A percentile compares a stretch with the other conserved stretches of the same genome.
phyloP scores from a whole-genome alignment of 2,888 invertebrate genomes.

The Euproctis similis region DNA sequence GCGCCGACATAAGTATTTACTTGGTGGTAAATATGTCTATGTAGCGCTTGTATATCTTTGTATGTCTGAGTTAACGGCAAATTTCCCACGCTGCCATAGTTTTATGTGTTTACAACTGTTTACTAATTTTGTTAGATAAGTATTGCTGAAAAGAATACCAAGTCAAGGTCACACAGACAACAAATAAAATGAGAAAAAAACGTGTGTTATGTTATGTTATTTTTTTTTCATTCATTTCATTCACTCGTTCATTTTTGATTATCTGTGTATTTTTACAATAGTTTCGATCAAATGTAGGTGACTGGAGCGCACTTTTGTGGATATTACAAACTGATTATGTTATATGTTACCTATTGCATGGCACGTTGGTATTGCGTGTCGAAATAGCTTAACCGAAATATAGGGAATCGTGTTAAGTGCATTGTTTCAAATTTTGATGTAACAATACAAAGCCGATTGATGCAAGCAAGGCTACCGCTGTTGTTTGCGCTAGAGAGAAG shows the following conservation, averaged over 20 bases:
- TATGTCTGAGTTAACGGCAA: not conserved
- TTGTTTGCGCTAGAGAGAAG: conserved; percentile 37
- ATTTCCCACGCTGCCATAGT: conserved; percentile 20
- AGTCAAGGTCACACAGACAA: too few species aligned
- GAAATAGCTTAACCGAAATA: conserved; percentile 25
- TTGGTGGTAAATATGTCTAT: conserved; percentile 51
- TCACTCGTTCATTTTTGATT: too few species aligned
- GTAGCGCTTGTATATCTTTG: not conserved
- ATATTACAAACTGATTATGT: conserved; percentile 9
- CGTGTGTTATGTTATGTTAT: too few species aligned
- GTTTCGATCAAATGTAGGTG: conserved; percentile 3
- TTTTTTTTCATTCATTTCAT: too few species aligned
- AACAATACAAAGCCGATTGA: conserved; percentile 32
- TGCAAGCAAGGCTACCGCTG: conserved; percentile 51
- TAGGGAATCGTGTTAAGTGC: conserved; percentile 32
- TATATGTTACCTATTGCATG: too few species aligned
- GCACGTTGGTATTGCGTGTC: conserved; percentile 22
- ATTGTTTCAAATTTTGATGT: conserved; percentile 32
- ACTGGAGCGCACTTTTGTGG: conserved; percentile 7
- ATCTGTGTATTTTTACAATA: too few species aligned
- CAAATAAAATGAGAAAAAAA: too few species aligned
- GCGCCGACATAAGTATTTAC: conserved; percentile 23
- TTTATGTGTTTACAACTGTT: too few species aligned
- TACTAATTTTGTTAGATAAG: too few species aligned
- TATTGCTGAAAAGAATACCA: too few species aligned